Evolutionary conservation across 1,140 invertebrate species (phyloP).

Genomic region (Eurosta solidaginis): DNA sequence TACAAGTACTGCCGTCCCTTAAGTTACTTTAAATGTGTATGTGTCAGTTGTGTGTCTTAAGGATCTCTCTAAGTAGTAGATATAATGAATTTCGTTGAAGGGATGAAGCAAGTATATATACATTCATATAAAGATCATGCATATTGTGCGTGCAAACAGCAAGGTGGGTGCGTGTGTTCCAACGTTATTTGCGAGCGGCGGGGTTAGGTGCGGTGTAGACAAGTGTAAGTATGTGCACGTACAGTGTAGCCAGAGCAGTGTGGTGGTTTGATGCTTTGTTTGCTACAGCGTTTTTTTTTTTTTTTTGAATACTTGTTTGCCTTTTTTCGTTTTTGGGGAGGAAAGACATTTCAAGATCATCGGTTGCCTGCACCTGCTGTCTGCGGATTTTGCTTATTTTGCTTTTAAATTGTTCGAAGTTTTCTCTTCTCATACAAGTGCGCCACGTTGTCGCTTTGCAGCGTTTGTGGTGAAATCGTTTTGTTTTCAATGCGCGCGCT

Average conservation of each 20-base stretch:
- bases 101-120: background rate
- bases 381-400: background rate
- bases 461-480: background rate
- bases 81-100: background rate
- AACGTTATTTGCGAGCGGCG: background rate
- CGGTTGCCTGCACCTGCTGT: conserved; percentile 21
- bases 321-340: background rate
- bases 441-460: background rate
- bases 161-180: background rate
- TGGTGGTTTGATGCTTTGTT: background rate
- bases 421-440: background rate
- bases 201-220: background rate
- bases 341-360: background rate
- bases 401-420: background rate
- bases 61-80: background rate
- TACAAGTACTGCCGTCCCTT: no score
- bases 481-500: background rate
- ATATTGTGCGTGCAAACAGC: conserved; percentile 4
- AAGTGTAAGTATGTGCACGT: background rate
- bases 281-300: background rate
- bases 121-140: background rate
- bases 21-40: background rate
- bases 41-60: no score
- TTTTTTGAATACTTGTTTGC: background rate
- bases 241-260: background rate